Evolutionary conservation across 2,888 invertebrate genomes (phyloP), one percentile per base, ranked within the genome.

Genomic region (Cerastis leucographa): DNA sequence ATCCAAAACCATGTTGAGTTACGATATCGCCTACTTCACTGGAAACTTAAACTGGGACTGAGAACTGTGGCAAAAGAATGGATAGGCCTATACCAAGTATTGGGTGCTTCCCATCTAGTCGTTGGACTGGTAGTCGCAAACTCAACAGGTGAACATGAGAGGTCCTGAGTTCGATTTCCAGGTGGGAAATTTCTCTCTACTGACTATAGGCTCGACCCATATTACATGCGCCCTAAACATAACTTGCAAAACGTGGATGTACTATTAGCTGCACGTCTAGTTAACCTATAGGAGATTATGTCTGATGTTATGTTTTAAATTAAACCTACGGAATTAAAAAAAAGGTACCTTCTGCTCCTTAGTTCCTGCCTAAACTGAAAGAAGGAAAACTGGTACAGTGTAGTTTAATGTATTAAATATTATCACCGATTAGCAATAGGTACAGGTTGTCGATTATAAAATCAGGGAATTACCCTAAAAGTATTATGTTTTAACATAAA

Each of bases 391-490:
- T 49, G 2, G 11, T 46, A 65, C n/a, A 2, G 35, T 35, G 3
- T 46, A n/a, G 22, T 29, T n/a, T 56, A 74, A 54, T 44, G 5
- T n/a, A 1, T 25, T 17, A 19, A 49, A 29, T 56, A 29, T 29
- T 46, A 40, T 25, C 9, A 42, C 22, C 5, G 25, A 44, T 35
- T 19, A 25, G 14, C 17, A 25, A 19, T 2, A n/a, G n/a, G n/a
- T n/a, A 35, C 8, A 51, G 35, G 17, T 51, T 44, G 29, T 17
- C 8, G 14, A 46, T 22, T 11, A 29, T 8, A 2, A 61, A 19
- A 62, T 77, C 35, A 46, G 25, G 40, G 51, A 40, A 51, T 70
- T 69, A 3, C 25, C 70, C 12, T 44, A 29, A 35, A 35, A 51
- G 19, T 25, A 17, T n/a, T 22, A 19, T 14, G 14, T 29, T 40